phyloP scores from a whole-genome alignment of 2,888 invertebrate genomes.

The Parelbella ahira region DNA sequence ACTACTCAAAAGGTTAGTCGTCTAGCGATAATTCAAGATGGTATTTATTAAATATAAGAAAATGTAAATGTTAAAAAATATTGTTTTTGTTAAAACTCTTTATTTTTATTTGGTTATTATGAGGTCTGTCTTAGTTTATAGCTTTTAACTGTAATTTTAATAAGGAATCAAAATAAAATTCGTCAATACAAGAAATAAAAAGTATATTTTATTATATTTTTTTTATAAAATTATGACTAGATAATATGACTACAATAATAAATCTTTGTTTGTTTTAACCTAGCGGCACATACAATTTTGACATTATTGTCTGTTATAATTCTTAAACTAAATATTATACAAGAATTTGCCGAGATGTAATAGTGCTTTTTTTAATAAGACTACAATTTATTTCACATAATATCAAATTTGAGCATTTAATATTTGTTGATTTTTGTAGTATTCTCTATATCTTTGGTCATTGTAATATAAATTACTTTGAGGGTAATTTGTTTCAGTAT shows the following conservation, averaged over 20 bases:
- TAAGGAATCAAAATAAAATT: no score
- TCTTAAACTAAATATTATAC: slow-evolving; percentile 13
- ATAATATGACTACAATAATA: slow-evolving; percentile 42
- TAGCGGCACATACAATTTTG: slow-evolving; percentile 36
- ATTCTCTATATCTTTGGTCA: slow-evolving; percentile 64
- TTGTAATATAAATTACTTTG: slow-evolving; percentile 59
- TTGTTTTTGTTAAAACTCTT: no score
- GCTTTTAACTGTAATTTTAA: no score
- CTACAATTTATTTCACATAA: slow-evolving; percentile 28
- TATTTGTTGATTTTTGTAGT: slow-evolving; percentile 59
- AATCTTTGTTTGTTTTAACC: slow-evolving; percentile 4
- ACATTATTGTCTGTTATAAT: slow-evolving; percentile 51
- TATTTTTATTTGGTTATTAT: no score
- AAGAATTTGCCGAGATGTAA: slow-evolving; percentile 30
- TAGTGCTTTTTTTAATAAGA: no score
- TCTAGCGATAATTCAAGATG: no score
- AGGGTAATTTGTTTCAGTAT: slow-evolving; percentile 46
- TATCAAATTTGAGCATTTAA: slow-evolving; percentile 66
- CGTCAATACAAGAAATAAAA: slow-evolving; percentile 42
- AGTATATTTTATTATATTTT: slow-evolving; percentile 32
- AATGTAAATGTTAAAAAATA: no score
- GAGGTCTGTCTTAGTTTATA: no score
- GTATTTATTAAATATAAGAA: no score
- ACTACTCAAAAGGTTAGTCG: no score
- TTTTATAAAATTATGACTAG: slow-evolving; percentile 69